Evolutionary conservation across 2,888 invertebrate species (phyloP).

Genomic region (Spodoptera exigua): DNA sequence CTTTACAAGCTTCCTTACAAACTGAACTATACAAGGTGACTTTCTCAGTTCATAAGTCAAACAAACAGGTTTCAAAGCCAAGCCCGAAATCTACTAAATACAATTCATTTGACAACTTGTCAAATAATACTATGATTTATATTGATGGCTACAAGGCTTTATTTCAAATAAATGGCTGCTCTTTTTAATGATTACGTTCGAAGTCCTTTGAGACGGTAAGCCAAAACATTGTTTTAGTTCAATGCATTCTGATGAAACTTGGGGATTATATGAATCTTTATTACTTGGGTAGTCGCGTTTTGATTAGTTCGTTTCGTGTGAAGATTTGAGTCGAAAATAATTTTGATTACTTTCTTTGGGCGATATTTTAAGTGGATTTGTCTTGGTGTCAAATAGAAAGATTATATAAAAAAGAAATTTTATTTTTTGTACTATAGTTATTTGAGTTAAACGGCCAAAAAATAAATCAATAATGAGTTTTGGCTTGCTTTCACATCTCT

Average conservation of each 20-base stretch:
- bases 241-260: conserved; percentile 47
- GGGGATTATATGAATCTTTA: conserved; percentile 25
- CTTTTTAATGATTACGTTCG: conserved; percentile 50
- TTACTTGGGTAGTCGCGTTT: conserved; percentile 24
- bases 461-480: no score
- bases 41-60: conserved; percentile 54
- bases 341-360: not conserved
- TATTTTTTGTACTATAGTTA: no score
- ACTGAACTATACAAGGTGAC: conserved; percentile 39
- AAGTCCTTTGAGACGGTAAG: conserved; percentile 41
- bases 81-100: conserved; percentile 24
- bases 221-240: conserved; percentile 37
- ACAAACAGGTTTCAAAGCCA: not conserved
- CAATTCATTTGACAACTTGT: conserved; percentile 51
- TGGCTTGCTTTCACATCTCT: no score
- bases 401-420: not conserved
- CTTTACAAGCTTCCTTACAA: no score
- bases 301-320: conserved; percentile 14
- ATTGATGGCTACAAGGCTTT: conserved; percentile 42
- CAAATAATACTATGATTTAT: conserved; percentile 51
- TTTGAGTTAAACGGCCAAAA: no score
- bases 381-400: not conserved
- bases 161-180: conserved; percentile 41
- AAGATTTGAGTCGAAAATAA: not conserved
- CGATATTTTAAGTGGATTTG: no score